Base-by-base conservation (phyloP, 2,888 invertebrate species). In the Parascotia fuliginaria region DNA sequence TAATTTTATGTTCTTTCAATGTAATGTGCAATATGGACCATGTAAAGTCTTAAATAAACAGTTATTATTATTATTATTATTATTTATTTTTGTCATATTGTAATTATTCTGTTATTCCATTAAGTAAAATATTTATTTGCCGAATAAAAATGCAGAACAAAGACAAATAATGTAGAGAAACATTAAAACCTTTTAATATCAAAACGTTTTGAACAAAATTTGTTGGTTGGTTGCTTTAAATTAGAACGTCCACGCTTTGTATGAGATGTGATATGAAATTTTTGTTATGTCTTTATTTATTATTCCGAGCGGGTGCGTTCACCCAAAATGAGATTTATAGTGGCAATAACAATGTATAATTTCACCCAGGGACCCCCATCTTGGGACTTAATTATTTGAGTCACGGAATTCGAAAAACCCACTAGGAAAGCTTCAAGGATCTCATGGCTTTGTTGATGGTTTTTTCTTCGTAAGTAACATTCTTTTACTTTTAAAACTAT, bases 261-360 rank as follows among this genome's bases (percentile, higher is more conserved):
- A 4, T 27, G 43, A 50, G 50, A 48, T 49, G 64, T 68, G 70
- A 73, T 77, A 79, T 76, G 70, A 77, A 74, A 76, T 75, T 76
- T 70, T 68, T 68, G 70, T 72, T 70, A 60, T 70, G 49, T 47
- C 63, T 65, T 57, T 76, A 80, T 77, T 89, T 88, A 78, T 81
- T 87, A 89, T 89, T 88, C 89, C 62, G 70, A 60, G 67, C 75
- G 79, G 73, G 84, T 81, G 75, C 80, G 83, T 81, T 77, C 82
- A 79, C 81, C 78, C 74, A 89, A 88, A 87, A 87, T 87, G 77
- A 84, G 85, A 88, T 89, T 90, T 89, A 90, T 89, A 82, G 84
- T 79, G 80, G 84, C 80, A 85, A 87, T 86, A 88, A 88, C 87
- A 87, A 89, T 87, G 87, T 87, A 88, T 87, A 90, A 89, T 89